Evolutionary conservation across 2,888 invertebrate species (phyloP), one percentile per base, ranked within the genome.

Genomic region (Hololepta plana): DNA sequence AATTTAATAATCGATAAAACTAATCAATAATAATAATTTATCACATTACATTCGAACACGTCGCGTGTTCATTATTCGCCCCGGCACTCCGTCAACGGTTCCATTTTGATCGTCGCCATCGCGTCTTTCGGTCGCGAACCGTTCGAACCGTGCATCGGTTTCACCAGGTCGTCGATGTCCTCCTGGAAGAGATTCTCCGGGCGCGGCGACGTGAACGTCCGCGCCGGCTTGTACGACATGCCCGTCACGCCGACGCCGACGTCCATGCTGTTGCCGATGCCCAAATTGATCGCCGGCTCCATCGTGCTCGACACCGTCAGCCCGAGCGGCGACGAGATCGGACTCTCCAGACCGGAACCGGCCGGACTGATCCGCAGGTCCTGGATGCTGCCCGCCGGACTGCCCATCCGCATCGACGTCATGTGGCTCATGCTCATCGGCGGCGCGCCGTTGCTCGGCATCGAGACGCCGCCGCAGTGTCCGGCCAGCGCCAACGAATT

Each of bases 91-190:
- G 68, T 58, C 31, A 72, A 53, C 32, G 72, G 71, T 52, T 79
- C 80, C 53, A 79, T 62, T 57, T 76, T 76, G 36, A 76, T 74
- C 38, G 66, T 67, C 42, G 70, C 59, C 40, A 64, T 57, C 33
- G 64, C 53, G 40, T 59, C 58, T 45, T 65, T 55, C 35, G 55
- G 45, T 41, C 58, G 58, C 14, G 33, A 27, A 16, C 17, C n/a
- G 17, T n/a, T 56, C 46, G 40, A 59, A 41, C 35, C 51, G 53
- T 42, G 62, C 52, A 46, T 67, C 47, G 48, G 72, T 64, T 60
- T 79, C 5, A 67, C 67, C 37, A 67, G 52, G 35, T 67, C 67
- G 40, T 66, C 64, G 34, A 68, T 64, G 41, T 68, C 67, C 43
- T 67, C 67, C 42, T 67, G 66, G 53, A 67, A 67, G 46, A 67